These are phyloP conservation scores for Geophilus truncorum DNA, from an alignment of 2,888 invertebrate species.

Conservation along the genomic window DNA sequence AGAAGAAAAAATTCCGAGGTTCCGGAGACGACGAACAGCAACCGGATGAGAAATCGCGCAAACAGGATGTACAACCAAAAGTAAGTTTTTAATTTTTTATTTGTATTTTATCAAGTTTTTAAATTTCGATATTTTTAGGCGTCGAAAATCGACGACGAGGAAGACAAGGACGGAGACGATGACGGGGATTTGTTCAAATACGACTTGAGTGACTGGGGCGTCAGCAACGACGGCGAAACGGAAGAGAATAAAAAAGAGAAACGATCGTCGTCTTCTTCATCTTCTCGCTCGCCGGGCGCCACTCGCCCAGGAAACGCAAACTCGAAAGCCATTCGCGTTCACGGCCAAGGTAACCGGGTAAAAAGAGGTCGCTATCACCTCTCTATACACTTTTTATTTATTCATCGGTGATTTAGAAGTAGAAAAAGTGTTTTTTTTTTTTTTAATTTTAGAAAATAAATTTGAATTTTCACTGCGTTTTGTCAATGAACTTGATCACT, in stretches of 20 bases:
- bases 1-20: conserved; percentile 53
- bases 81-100: too few relatives aligned
- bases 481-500: not conserved
- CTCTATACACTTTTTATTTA: not conserved
- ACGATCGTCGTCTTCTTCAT: not conserved
- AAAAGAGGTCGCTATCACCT: conserved; percentile 36
- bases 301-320: conserved; percentile 24
- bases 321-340: conserved; percentile 32
- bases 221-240: conserved; percentile 52
- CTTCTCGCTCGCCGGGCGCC: not conserved
- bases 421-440: too few relatives aligned
- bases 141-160: conserved; percentile 50
- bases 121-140: too few relatives aligned
- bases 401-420: too few relatives aligned
- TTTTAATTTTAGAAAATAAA: too few relatives aligned
- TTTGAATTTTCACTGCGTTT: not conserved
- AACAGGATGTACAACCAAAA: not conserved
- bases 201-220: conserved; percentile 64
- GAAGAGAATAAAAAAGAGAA: not conserved
- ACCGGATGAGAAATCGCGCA: not conserved
- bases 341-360: conserved; percentile 38
- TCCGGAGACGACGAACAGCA: not conserved
- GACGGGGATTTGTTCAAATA: conserved; percentile 70
- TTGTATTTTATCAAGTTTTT: too few relatives aligned
- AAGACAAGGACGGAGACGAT: conserved; percentile 55